phyloP scores from a whole-genome alignment of 2,888 invertebrate species.

The Sisyra terminalis region DNA sequence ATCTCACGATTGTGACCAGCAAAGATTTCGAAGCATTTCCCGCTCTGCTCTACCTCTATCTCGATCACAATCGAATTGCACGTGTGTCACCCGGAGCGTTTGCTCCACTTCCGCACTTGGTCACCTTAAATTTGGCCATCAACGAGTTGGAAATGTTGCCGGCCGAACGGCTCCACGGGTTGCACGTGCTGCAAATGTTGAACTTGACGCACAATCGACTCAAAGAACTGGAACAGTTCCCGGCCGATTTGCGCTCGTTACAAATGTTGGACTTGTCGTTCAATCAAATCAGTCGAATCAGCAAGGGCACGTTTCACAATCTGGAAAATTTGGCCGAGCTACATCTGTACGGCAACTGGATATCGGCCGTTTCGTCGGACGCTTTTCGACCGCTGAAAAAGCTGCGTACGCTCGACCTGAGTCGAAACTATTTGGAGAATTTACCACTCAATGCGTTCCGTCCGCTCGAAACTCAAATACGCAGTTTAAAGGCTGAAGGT shows the following conservation, averaged over 20 bases:
- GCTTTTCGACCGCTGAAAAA: slow-evolving; percentile 63
- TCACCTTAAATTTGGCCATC: slow-evolving; percentile 63
- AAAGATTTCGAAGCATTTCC: slow-evolving; percentile 77
- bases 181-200: slow-evolving; percentile 51
- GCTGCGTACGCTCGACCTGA: slow-evolving; percentile 58
- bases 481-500: slow-evolving; percentile 68
- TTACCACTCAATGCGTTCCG: slow-evolving; percentile 62
- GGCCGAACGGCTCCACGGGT: slow-evolving; percentile 66
- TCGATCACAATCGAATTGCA: slow-evolving; percentile 57
- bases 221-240: slow-evolving; percentile 67
- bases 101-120: slow-evolving; percentile 53
- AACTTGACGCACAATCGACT: slow-evolving; percentile 75
- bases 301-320: slow-evolving; percentile 58
- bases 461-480: slow-evolving; percentile 67
- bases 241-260: slow-evolving; percentile 56
- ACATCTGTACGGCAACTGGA: slow-evolving; percentile 66
- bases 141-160: slow-evolving; percentile 73
- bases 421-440: slow-evolving; percentile 67
- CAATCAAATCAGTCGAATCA: slow-evolving; percentile 65
- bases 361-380: slow-evolving; percentile 59
- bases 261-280: slow-evolving; percentile 67
- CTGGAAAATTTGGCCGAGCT: slow-evolving; percentile 62
- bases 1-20: slow-evolving; percentile 65
- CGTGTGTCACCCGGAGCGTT: slow-evolving; percentile 76
- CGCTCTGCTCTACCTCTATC: slow-evolving; percentile 53